Base-by-base conservation (phyloP, 1,140 invertebrate species). In the Aphelenchoides fujianensis region DNA sequence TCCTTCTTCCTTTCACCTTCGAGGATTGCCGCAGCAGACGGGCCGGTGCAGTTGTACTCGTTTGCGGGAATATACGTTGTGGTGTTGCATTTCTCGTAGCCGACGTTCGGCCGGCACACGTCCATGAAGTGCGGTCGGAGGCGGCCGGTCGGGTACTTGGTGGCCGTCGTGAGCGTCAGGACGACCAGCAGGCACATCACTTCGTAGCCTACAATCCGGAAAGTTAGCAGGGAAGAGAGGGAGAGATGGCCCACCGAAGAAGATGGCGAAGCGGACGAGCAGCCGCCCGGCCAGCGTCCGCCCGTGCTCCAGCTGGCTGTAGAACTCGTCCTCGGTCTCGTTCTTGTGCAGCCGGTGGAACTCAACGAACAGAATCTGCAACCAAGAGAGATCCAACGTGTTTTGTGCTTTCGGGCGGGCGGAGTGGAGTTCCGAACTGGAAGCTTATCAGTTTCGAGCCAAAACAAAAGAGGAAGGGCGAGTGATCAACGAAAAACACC, bases 51-150 rank as follows among this genome's bases (percentile, higher is more conserved):
- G 7, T 30, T 36, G 28, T 66, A 66, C 37, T 78, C 59, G 12
- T 41, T 71, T 31, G 28, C 32, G 5, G 55, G 5, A 66, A 66
- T 66, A n/a, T 70, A 27, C 12, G 19, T 12, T 36, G 69, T 70
- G n/a, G 30, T 73, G 3, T 66, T 66, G 3, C 52, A 75, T 23
- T 3, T 36, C 27, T 70, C 61, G 64, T 69, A 37, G 54, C 70
- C 73, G 37, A 79, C 77, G 62, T 85, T 72, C 30, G 88, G 88
- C 32, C 87, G 83, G 19, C 89, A 88, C 82, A 69, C 85, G 73
- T 88, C 87, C 69, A 93, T 88, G 85, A 96, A 97, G 86, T 97
- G 92, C 9, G 94, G 94, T n/a, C 94, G 86, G 62, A 96, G 85
- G 64, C 93, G 88, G 28, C 94, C 94, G 69, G 95, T 90, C 1